Percentiles rank a stretch among this genome's conserved stretches.
Evolutionary conservation across 1,140 invertebrate species (phyloP).

Genomic region (Drosophila elegans): DNA sequence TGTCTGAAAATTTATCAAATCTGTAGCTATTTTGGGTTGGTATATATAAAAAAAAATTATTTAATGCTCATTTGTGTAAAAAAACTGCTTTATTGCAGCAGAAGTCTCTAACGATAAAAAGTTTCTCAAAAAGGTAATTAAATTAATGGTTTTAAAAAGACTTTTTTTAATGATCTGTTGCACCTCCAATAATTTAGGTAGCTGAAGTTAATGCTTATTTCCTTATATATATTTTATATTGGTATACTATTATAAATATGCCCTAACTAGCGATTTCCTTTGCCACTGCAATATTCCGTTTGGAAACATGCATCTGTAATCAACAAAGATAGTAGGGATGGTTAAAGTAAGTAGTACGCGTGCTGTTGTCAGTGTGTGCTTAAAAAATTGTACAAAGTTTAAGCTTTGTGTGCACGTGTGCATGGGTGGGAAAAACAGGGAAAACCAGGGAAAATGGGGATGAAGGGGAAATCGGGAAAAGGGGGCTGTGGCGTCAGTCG

Average conservation of each 20-base stretch:
- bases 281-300: conserved; percentile 50
- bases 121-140: too few species aligned
- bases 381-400: conserved; percentile 65
- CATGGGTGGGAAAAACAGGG: background rate
- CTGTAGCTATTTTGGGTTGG: too few species aligned
- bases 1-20: too few species aligned
- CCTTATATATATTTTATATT: background rate
- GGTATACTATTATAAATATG: background rate
- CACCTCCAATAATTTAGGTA: too few species aligned
- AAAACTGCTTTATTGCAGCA: too few species aligned
- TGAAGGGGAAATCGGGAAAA: background rate
- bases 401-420: conserved; percentile 26
- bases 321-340: conserved; percentile 62
- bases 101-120: too few species aligned
- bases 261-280: background rate
- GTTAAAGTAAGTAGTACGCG: conserved; percentile 59
- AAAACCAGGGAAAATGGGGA: too few species aligned
- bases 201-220: too few species aligned
- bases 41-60: too few species aligned
- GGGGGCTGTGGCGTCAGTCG: conserved; percentile 56
- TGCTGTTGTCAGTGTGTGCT: conserved; percentile 42
- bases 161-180: too few species aligned
- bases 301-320: conserved; percentile 72
- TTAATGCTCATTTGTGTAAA: too few species aligned
- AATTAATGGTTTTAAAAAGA: too few species aligned